A percentile compares a stretch with the other conserved stretches of the same genome.
phyloP scores from a whole-genome alignment of 1,140 invertebrate genomes.

The Pygmarrhopalites habei region DNA sequence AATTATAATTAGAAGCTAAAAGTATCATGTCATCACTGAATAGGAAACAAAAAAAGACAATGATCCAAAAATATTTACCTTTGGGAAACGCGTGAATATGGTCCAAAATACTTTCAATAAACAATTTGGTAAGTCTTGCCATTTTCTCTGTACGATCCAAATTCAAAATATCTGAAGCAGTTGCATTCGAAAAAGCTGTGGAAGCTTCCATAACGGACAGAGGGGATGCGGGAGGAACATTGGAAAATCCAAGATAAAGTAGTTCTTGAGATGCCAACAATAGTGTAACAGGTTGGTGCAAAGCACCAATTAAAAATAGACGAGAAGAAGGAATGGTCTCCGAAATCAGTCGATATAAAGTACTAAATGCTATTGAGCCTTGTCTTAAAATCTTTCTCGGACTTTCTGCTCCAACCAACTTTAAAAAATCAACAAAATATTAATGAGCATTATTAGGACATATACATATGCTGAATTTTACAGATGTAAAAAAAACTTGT shows the following conservation, averaged over 20 bases:
- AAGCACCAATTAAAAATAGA: conserved; percentile 83
- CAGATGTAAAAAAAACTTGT: conserved; percentile 10
- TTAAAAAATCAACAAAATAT: conserved; percentile 5
- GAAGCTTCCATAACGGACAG: conserved; percentile 56
- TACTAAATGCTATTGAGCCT: conserved; percentile 78
- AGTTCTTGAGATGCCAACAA: conserved; percentile 52
- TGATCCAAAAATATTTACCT: no score
- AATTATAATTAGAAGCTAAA: no score
- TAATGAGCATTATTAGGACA: no score
- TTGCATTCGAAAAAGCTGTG: conserved; percentile 65
- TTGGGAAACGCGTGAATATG: conserved; percentile 89
- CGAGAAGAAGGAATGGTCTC: conserved; percentile 86
- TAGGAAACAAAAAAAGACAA: conserved; percentile 54
- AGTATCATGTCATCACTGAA: conserved; percentile 43
- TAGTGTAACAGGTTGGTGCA: conserved; percentile 84
- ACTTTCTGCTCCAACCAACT: conserved; percentile 39
- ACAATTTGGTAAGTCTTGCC: conserved; percentile 67
- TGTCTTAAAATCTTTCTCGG: conserved; percentile 61
- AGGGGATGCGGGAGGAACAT: conserved; percentile 18
- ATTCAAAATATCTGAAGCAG: conserved; percentile 65
- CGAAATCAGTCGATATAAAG: conserved; percentile 80
- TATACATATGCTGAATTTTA: neutral
- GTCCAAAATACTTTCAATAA: conserved; percentile 74
- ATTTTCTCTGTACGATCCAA: conserved; percentile 70
- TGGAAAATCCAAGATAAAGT: conserved; percentile 25